Percentiles rank a stretch among this genome's conserved stretches.
Evolutionary conservation across 1,140 invertebrate species (phyloP).

Genomic region (Diachasmimorpha longicaudata): DNA sequence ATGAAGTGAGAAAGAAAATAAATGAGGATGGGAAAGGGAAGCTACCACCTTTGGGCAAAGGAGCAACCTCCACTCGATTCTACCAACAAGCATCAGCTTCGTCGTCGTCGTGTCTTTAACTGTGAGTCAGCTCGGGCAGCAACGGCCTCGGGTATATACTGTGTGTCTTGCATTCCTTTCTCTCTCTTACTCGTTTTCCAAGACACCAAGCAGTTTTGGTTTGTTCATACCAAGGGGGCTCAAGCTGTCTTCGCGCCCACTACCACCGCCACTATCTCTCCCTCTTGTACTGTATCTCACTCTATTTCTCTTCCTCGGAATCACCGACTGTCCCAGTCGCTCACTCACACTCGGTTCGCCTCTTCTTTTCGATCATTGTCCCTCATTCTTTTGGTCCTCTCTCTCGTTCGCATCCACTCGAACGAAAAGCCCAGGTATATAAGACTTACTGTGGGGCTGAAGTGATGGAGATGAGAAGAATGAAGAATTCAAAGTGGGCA

Average conservation of each 20-base stretch:
- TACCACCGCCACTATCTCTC: background rate
- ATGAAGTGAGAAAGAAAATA: slow-evolving; percentile 12
- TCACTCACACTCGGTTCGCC: background rate
- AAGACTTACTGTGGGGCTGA: background rate
- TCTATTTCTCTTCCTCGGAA: background rate
- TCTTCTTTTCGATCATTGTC: background rate
- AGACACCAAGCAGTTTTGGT: background rate
- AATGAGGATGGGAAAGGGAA: slow-evolving; percentile 29
- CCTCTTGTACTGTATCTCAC: too few species aligned
- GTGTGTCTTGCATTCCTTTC: background rate
- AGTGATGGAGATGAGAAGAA: background rate
- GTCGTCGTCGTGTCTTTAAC: slow-evolving; percentile 11
- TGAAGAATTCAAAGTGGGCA: slow-evolving; percentile 18
- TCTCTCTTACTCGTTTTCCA: background rate
- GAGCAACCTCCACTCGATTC: slow-evolving; percentile 27
- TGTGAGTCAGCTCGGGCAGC: slow-evolving; percentile 3
- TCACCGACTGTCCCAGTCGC: background rate
- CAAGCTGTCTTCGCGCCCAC: background rate
- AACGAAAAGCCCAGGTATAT: slow-evolving; percentile 16
- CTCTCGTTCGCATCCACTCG: slow-evolving; percentile 16
- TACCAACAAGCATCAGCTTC: background rate
- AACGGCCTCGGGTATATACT: background rate
- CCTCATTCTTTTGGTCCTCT: background rate
- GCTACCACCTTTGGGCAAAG: slow-evolving; percentile 30
- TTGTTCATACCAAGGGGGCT: background rate